These are phyloP conservation scores for Ceratosolen fusciceps DNA, from an alignment of 1,140 invertebrate genomes.

Conservation along the genomic window DNA sequence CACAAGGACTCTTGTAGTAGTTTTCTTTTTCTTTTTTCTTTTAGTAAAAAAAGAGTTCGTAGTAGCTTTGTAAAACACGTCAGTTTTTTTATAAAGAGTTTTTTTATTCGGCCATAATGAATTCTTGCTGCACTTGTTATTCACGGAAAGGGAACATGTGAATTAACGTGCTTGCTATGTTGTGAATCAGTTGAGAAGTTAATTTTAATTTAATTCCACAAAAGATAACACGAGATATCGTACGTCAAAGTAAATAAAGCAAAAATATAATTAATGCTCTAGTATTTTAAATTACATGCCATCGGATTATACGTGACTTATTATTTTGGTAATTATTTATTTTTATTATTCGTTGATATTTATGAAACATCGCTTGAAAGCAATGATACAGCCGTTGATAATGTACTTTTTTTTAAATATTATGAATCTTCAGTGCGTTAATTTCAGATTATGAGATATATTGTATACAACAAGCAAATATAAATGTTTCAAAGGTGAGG, in stretches of 20 bases:
- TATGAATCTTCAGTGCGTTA: no score
- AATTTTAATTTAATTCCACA: conserved; percentile 26
- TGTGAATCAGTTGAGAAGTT: conserved; percentile 21
- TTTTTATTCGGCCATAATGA: conserved; percentile 12
- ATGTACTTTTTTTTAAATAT: background rate
- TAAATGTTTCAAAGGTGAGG: no score
- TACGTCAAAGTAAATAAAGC: background rate
- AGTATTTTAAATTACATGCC: background rate
- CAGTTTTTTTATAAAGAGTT: conserved; percentile 6
- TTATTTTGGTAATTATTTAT: background rate
- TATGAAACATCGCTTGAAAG: background rate
- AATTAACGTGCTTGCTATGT: background rate
- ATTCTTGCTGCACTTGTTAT: conserved; percentile 17
- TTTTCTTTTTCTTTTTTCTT: no score
- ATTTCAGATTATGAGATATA: no score
- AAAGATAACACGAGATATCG: background rate
- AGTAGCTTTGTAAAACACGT: conserved; percentile 10
- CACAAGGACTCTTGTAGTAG: background rate
- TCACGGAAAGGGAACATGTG: background rate
- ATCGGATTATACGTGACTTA: background rate
- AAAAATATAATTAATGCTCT: background rate
- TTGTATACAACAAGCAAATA: no score
- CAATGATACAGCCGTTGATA: background rate
- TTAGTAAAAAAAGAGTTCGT: background rate
- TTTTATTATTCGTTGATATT: background rate